Conservation (phyloP, 1,140 invertebrate species). For the Subanguina moxae region DNA sequence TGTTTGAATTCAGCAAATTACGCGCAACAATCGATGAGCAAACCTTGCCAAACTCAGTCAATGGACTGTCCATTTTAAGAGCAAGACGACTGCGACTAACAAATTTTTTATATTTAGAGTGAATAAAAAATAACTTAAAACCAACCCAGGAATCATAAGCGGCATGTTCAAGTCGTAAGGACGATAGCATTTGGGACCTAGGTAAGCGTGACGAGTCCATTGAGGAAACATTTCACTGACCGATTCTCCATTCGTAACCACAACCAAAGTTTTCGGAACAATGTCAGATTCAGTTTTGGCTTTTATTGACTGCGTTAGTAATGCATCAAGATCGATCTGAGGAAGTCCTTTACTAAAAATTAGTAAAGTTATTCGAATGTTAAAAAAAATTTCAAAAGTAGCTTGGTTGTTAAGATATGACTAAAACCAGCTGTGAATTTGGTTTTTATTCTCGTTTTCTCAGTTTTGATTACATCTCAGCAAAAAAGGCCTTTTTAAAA, state of each 20-base stretch:
- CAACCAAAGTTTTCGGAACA: neutral
- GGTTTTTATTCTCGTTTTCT: too few species aligned
- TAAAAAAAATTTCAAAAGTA: too few species aligned
- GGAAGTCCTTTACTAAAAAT: neutral
- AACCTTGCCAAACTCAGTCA: conserved; percentile 5
- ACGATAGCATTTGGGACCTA: neutral
- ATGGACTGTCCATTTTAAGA: conserved; percentile 1
- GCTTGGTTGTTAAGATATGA: too few species aligned
- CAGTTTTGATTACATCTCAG: too few species aligned
- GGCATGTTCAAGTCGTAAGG: conserved; percentile 13
- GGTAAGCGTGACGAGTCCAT: conserved; percentile 7
- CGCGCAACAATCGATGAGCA: conserved; percentile 2
- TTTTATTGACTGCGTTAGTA: neutral
- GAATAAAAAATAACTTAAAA: neutral
- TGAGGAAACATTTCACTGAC: conserved; percentile 11
- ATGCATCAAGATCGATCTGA: neutral
- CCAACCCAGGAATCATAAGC: conserved; percentile 1
- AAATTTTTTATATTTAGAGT: too few species aligned
- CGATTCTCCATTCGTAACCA: conserved; percentile 2
- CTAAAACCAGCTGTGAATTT: too few species aligned
- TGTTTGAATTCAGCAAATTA: neutral
- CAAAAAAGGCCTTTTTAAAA: too few species aligned
- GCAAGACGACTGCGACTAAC: conserved; percentile 5
- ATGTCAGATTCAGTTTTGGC: neutral
- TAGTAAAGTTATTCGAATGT: neutral